phyloP scores from a whole-genome alignment of 2,113 vertebrate species.

The Corvus hawaiiensis region DNA sequence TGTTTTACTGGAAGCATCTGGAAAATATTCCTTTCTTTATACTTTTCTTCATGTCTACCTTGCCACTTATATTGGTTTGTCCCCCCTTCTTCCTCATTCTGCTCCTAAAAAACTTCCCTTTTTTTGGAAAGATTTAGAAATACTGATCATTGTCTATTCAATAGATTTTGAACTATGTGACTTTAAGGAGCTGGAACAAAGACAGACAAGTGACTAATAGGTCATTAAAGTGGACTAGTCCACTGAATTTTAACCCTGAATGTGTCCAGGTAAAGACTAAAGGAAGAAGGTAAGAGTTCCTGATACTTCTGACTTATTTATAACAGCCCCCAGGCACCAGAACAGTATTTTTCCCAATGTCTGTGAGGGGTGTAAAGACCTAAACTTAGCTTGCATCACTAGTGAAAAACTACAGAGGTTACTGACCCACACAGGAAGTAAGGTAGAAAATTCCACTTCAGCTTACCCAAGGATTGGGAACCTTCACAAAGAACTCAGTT shows the following conservation, averaged over 20 bases:
- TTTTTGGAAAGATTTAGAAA: not conserved
- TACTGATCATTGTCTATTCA: not conserved
- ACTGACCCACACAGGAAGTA: not conserved
- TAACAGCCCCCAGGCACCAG: not conserved
- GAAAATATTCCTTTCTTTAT: not conserved
- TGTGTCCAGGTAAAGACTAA: not conserved
- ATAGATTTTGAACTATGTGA: not conserved
- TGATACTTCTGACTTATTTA: not conserved
- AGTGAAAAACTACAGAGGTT: not conserved
- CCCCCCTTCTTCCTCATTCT: not conserved
- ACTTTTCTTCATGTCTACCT: not conserved
- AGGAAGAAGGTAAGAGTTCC: not conserved
- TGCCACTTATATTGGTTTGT: not conserved
- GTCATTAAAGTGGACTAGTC: not conserved
- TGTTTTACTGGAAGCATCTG: not conserved
- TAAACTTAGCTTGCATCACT: not conserved
- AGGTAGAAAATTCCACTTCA: not conserved
- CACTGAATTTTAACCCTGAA: not conserved
- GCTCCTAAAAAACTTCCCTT: not conserved
- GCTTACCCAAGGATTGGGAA: not conserved
- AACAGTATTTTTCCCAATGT: not conserved
- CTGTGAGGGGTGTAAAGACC: not conserved
- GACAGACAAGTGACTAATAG: not conserved
- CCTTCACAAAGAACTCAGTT: not conserved
- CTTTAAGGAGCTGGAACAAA: not conserved